Evolutionary conservation across 2,888 invertebrate genomes (phyloP).

Genomic region (Steromphala cineraria): DNA sequence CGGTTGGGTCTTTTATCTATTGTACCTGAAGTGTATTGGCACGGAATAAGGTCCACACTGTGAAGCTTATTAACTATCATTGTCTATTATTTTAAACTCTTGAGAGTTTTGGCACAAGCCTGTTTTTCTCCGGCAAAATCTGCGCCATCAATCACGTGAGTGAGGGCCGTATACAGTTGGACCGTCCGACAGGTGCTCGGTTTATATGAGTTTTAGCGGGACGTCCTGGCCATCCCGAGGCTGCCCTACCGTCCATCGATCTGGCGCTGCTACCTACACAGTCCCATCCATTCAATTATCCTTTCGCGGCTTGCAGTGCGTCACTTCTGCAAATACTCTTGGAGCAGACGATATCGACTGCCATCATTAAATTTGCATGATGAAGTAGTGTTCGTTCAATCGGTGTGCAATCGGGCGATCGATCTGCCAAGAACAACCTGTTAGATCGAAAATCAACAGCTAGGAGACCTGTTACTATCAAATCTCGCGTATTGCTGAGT

Average conservation of each 20-base stretch:
- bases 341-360: constrained; percentile 8
- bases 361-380: constrained; percentile 8
- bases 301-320: neutral
- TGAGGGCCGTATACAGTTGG: too few relatives aligned
- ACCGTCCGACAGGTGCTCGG: too few relatives aligned
- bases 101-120: too few relatives aligned
- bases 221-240: neutral
- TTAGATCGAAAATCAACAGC: constrained; percentile 8
- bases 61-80: too few relatives aligned
- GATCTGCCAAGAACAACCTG: constrained; percentile 1
- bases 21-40: too few relatives aligned
- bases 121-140: too few relatives aligned
- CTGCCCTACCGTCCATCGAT: neutral
- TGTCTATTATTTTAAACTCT: too few relatives aligned
- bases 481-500: neutral
- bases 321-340: constrained; percentile 10
- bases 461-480: neutral
- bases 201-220: too few relatives aligned
- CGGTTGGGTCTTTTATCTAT: too few relatives aligned
- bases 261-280: neutral
- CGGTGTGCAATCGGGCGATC: constrained; percentile 3
- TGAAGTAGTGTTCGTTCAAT: constrained; percentile 3
- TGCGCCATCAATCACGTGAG: too few relatives aligned
- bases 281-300: constrained; percentile 6
- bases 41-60: too few relatives aligned